A percentile compares a stretch with the other conserved stretches of the same genome.
Evolutionary conservation across 2,888 invertebrate species (phyloP).

Genomic region (Yponomeuta cagnagella): DNA sequence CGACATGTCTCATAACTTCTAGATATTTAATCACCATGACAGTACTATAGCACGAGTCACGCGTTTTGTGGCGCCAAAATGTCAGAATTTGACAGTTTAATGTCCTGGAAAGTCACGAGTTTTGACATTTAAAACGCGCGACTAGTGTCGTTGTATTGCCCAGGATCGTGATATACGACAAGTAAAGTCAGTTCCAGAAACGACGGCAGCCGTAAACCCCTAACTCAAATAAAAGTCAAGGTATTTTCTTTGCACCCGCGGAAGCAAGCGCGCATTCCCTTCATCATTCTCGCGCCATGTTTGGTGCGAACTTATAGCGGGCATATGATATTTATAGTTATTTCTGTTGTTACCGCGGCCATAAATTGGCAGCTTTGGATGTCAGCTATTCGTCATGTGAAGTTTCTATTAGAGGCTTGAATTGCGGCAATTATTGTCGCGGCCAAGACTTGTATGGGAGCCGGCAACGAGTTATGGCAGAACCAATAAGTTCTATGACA

Average conservation of each 20-base stretch:
- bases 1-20: neutral
- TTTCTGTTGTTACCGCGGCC: conserved; percentile 29
- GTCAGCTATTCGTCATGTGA: conserved; percentile 17
- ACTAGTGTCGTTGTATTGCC: too few species aligned
- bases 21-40: neutral
- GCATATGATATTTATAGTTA: conserved; percentile 30
- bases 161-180: neutral
- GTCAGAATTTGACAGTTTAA: too few species aligned
- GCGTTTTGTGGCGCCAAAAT: too few species aligned
- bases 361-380: conserved; percentile 24
- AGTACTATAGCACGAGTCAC: too few species aligned
- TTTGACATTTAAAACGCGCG: too few species aligned
- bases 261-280: conserved; percentile 4
- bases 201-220: neutral
- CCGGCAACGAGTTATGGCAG: neutral
- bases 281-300: conserved; percentile 19
- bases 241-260: conserved; percentile 6
- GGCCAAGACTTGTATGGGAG: neutral
- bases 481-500: conserved; percentile 11
- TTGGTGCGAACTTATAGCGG: conserved; percentile 19
- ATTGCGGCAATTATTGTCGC: conserved; percentile 16
- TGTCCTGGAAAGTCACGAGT: too few species aligned
- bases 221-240: conserved; percentile 6
- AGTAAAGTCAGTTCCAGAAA: neutral
- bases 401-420: conserved; percentile 19